Evolutionary conservation across 2,797 vertebrate genomes (phyloP), one percentile per base, ranked within the genome.

Genomic region (Poeciliopsis gracilis): DNA sequence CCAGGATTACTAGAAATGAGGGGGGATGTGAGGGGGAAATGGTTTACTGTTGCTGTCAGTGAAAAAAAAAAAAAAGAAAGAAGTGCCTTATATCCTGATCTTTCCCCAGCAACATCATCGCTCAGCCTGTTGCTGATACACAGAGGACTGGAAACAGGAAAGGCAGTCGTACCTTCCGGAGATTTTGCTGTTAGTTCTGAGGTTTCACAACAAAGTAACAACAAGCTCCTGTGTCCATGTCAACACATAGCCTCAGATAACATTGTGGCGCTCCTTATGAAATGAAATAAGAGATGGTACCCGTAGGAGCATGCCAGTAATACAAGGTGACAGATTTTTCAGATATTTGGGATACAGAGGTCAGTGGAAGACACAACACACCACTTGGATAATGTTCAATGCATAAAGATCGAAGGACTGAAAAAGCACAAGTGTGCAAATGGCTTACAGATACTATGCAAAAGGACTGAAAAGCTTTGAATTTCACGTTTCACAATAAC

Each of bases 1-100:
- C 61, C 77, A 72, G 78, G 85, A 90, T 89, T 89, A 88, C 86
- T 89, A 87, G 78, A 88, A 76, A 81, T 70, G 80, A 75, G 86
- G 28, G n/a, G 25, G 23, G 30, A 30, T 30, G 33, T 33, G 33
- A 18, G 16, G 85, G 84, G 86, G 83, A 89, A 86, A 36, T 67
- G 55, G 69, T 80, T 90, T 86, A 82, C n/a, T 49, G 77, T 55
- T 72, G 67, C 76, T 86, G 85, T 89, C 84, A 91, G 88, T 79
- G 88, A 87, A n/a, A 23, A 51, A 51, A 47, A 1, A 8, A 51
- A 51, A 23, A 47, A 15, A 46, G 3, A 16, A 47, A 47, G 15
- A 76, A 87, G 86, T 89, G 66, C 49, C 74, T 88, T 63, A 82
- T 59, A 83, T 82, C 75, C 75, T 61, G 69, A 78, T 86, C 76